phyloP scores from a whole-genome alignment of 2,797 vertebrate genomes.

The Phalanger gymnotis region DNA sequence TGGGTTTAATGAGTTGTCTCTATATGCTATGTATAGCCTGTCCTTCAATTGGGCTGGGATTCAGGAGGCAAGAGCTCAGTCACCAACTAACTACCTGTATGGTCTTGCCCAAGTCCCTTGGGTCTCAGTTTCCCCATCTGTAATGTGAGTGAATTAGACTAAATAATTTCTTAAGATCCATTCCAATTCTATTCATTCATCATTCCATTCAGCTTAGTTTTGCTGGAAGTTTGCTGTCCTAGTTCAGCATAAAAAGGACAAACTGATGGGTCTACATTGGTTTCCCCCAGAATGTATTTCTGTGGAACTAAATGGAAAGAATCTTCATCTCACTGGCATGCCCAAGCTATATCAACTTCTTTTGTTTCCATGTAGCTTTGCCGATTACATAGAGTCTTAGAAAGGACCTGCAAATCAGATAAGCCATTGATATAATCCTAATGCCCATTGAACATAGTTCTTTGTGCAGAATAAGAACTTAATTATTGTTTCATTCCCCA shows the following conservation, averaged over 20 bases:
- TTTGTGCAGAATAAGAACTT: neutral
- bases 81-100: neutral
- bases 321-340: neutral
- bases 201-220: conserved; percentile 4
- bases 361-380: neutral
- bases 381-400: neutral
- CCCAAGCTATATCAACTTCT: neutral
- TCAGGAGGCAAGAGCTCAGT: neutral
- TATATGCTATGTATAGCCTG: neutral
- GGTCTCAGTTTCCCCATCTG: neutral
- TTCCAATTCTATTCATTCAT: neutral
- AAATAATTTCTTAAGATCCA: neutral
- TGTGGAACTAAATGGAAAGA: neutral
- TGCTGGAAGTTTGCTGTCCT: neutral
- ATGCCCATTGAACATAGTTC: neutral
- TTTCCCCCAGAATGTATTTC: conserved; percentile 22
- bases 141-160: neutral
- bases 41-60: neutral
- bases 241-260: neutral
- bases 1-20: conserved; percentile 63
- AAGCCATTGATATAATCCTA: neutral
- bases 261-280: neutral
- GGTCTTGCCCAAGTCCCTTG: neutral
- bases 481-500: neutral
- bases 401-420: neutral